Evolutionary conservation across 2,113 vertebrate species (phyloP).

Genomic region (Mesocricetus auratus): DNA sequence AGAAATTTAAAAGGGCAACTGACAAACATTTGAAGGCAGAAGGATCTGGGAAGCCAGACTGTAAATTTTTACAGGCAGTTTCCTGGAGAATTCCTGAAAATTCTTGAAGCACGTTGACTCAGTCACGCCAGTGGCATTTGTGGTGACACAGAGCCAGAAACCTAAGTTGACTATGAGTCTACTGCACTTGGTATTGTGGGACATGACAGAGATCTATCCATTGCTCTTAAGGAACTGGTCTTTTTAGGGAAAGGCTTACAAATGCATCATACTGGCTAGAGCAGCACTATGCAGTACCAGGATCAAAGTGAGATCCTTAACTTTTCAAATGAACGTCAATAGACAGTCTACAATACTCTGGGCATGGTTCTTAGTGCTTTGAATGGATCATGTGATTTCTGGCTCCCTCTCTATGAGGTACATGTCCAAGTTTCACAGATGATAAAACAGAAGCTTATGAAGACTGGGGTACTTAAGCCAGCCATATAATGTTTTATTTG

Average conservation of each 20-base stretch:
- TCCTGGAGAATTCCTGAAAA: slow-evolving; percentile 1
- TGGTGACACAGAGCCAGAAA: not conserved
- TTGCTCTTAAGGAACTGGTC: not conserved
- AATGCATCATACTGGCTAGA: not conserved
- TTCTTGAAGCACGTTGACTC: not conserved
- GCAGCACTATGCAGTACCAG: not conserved
- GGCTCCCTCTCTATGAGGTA: not conserved
- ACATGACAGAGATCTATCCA: not conserved
- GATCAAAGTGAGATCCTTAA: not conserved
- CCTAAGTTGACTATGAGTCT: not conserved
- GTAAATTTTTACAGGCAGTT: not conserved
- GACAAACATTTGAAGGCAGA: slow-evolving; percentile 7
- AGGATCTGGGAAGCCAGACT: not conserved
- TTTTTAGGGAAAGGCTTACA: not conserved
- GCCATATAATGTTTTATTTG: not conserved
- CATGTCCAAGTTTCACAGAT: not conserved
- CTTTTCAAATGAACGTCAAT: not conserved
- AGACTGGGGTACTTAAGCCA: not conserved
- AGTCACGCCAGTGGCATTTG: not conserved
- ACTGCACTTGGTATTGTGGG: not conserved
- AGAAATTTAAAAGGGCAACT: slow-evolving; percentile 32
- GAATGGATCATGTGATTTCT: not conserved
- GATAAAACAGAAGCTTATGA: not conserved
- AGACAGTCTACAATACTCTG: not conserved
- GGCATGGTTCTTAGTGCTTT: not conserved